Evolutionary conservation across 1,140 invertebrate genomes (phyloP).

Genomic region (Anoplophora glabripennis): DNA sequence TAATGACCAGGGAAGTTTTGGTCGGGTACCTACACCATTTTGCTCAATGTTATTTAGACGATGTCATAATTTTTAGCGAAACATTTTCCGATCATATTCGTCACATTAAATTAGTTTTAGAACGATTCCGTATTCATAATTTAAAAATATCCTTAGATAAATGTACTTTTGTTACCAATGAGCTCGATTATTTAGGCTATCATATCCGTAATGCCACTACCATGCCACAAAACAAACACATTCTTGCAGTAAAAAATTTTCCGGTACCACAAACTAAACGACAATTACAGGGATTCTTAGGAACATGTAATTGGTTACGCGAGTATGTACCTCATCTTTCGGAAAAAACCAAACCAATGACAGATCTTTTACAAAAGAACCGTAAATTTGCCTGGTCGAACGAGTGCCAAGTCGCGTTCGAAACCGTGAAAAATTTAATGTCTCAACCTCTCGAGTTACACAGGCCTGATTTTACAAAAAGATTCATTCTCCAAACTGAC

Average conservation of each 20-base stretch:
- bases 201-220: conserved; percentile 22
- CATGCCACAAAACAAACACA: conserved; percentile 29
- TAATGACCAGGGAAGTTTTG: conserved; percentile 34
- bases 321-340: conserved; percentile 32
- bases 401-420: conserved; percentile 25
- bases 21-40: conserved; percentile 28
- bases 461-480: conserved; percentile 12
- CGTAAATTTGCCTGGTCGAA: conserved; percentile 35
- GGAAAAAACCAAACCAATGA: conserved; percentile 24
- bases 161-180: conserved; percentile 11
- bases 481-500: conserved; percentile 23
- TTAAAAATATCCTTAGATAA: conserved; percentile 17
- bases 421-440: conserved; percentile 36
- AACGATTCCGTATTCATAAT: conserved; percentile 11
- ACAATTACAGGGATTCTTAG: conserved; percentile 35
- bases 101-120: conserved; percentile 18
- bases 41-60: conserved; percentile 35
- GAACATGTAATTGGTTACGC: conserved; percentile 31
- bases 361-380: conserved; percentile 15
- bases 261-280: conserved; percentile 24
- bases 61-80: conserved; percentile 25
- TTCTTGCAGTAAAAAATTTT: conserved; percentile 26
- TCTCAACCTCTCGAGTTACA: conserved; percentile 18
- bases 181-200: conserved; percentile 38
- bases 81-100: neutral